phyloP scores from a whole-genome alignment of 1,140 invertebrate genomes.

The Ceratina calcarata region DNA sequence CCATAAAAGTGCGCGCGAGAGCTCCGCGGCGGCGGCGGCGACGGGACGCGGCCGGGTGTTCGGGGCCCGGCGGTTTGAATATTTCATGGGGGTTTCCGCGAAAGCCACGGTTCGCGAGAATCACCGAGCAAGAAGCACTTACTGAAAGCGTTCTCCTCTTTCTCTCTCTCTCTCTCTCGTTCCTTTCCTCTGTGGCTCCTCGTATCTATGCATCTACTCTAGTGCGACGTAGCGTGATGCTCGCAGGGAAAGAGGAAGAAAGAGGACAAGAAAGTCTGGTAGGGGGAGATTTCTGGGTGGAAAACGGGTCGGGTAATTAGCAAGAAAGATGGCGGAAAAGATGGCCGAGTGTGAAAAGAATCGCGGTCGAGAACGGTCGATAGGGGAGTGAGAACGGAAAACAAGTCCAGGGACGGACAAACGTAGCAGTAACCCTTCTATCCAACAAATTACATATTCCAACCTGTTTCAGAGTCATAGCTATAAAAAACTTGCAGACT shows the following conservation, averaged over 20 bases:
- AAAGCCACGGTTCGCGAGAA: slow-evolving; percentile 55
- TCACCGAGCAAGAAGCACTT: slow-evolving; percentile 34
- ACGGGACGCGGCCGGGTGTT: neutral
- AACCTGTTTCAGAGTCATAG: too few species aligned
- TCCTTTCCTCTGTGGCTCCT: too few species aligned
- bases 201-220: neutral
- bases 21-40: neutral
- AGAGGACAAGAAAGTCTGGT: neutral
- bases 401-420: slow-evolving; percentile 59
- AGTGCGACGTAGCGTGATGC: too few species aligned
- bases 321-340: slow-evolving; percentile 66
- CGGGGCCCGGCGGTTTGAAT: slow-evolving; percentile 58
- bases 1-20: slow-evolving; percentile 30
- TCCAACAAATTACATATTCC: too few species aligned
- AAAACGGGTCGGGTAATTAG: slow-evolving; percentile 71
- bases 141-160: neutral
- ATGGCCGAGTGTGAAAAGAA: slow-evolving; percentile 67
- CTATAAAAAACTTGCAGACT: too few species aligned
- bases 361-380: slow-evolving; percentile 46
- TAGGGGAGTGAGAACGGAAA: slow-evolving; percentile 23
- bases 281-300: slow-evolving; percentile 39
- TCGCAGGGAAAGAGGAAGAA: neutral
- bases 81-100: slow-evolving; percentile 68
- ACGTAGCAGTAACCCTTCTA: neutral
- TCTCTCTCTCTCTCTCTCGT: too few species aligned